A percentile compares a stretch with the other conserved stretches of the same genome.
These are phyloP conservation scores for Elgaria multicarinata DNA, from an alignment of 2,113 vertebrate genomes.

Conservation along the genomic window DNA sequence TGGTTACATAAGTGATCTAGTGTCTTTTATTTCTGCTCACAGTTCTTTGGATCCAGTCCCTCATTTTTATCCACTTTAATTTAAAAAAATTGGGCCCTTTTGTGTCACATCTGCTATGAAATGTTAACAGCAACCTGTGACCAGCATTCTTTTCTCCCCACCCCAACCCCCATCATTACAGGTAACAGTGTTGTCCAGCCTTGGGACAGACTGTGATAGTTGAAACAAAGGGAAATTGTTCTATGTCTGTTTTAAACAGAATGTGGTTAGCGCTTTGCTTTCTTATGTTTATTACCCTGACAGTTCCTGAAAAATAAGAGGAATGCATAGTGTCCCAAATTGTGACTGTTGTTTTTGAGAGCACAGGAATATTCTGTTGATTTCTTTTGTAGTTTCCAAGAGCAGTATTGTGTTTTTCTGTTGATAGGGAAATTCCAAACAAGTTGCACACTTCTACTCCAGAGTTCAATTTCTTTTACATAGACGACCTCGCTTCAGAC, in stretches of 20 bases:
- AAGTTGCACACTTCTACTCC: constrained; percentile 86
- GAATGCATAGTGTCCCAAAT: constrained; percentile 57
- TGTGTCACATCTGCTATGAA: constrained; percentile 61
- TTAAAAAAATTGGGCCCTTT: constrained; percentile 7
- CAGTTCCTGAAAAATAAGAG: constrained; percentile 55
- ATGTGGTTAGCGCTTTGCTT: constrained; percentile 43
- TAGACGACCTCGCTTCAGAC: constrained; percentile 87
- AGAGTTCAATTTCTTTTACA: constrained; percentile 87
- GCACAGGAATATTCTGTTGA: constrained; percentile 62
- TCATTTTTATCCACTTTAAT: not conserved
- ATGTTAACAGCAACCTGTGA: constrained; percentile 27
- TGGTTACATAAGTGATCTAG: not conserved
- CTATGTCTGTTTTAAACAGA: constrained; percentile 19
- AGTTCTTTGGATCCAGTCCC: constrained; percentile 1
- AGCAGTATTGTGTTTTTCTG: constrained; percentile 73
- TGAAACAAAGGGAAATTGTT: constrained; percentile 52
- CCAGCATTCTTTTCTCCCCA: constrained; percentile 32
- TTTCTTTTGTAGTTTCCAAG: constrained; percentile 69
- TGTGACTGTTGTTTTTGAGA: constrained; percentile 54
- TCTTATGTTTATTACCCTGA: constrained; percentile 51
- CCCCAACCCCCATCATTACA: constrained; percentile 48
- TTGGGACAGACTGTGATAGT: constrained; percentile 52
- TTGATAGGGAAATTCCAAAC: constrained; percentile 82
- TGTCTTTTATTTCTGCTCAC: constrained; percentile 7
- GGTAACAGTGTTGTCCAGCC: constrained; percentile 47